A percentile compares a stretch with the other conserved stretches of the same genome.
Evolutionary conservation across 2,797 vertebrate species (phyloP).

Genomic region (Crenichthys baileyi): DNA sequence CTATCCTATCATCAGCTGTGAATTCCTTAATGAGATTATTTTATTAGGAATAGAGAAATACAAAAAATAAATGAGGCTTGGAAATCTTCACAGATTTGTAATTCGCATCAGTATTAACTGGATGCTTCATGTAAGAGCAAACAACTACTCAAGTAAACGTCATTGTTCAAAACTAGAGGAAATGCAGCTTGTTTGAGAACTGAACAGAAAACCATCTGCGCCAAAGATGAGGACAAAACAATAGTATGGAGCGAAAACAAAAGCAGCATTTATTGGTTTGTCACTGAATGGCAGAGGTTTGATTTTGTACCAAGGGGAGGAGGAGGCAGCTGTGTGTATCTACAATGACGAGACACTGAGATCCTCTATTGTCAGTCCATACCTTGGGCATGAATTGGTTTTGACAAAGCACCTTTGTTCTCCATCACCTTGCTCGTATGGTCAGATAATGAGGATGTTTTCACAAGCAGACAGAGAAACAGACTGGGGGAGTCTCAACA

Average conservation of each 20-base stretch:
- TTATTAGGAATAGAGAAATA: neutral
- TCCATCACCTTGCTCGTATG: conserved; percentile 76
- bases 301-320: conserved; percentile 61
- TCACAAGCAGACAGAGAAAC: conserved; percentile 46
- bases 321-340: conserved; percentile 79
- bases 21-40: too few species aligned
- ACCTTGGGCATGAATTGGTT: conserved; percentile 71
- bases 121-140: neutral
- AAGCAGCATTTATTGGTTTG: conserved; percentile 72
- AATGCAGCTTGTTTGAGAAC: conserved; percentile 37
- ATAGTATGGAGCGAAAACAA: conserved; percentile 77
- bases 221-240: conserved; percentile 67
- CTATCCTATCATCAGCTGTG: neutral
- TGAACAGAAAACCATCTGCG: conserved; percentile 63
- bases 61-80: neutral
- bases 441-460: conserved; percentile 72
- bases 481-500: conserved; percentile 59
- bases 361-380: conserved; percentile 74
- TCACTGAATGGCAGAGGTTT: conserved; percentile 74
- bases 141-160: conserved; percentile 41
- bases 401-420: conserved; percentile 82
- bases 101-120: neutral
- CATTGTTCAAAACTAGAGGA: conserved; percentile 54
- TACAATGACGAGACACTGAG: conserved; percentile 70
- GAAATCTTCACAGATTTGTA: neutral